Percentiles rank a stretch among this genome's conserved stretches.
phyloP scores from a whole-genome alignment of 1,140 invertebrate species.

The Galleria mellonella region DNA sequence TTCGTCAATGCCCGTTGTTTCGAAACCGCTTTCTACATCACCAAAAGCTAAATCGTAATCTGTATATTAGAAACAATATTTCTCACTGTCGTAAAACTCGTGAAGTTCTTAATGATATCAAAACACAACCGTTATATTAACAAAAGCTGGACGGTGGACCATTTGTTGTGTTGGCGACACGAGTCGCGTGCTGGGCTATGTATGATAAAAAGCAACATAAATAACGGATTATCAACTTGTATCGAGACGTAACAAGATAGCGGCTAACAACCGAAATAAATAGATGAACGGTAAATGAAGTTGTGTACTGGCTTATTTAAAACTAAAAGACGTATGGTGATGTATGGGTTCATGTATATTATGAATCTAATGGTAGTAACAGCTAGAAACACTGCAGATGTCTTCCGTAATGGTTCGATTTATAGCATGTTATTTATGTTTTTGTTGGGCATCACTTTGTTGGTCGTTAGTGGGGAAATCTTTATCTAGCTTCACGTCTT shows the following conservation, averaged over 20 bases:
- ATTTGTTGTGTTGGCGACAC: slow-evolving; percentile 45
- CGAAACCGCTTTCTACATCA: slow-evolving; percentile 46
- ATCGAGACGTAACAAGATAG: slow-evolving; percentile 58
- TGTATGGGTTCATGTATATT: slow-evolving; percentile 6
- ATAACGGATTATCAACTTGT: slow-evolving; percentile 65
- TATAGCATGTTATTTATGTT: slow-evolving; percentile 31
- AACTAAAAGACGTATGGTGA: slow-evolving; percentile 14
- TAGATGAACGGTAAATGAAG: slow-evolving; percentile 55
- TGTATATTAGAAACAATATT: slow-evolving; percentile 53
- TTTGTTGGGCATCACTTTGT: slow-evolving; percentile 17
- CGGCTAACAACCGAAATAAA: slow-evolving; percentile 51
- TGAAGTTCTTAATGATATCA: slow-evolving; percentile 62
- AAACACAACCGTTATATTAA: slow-evolving; percentile 56
- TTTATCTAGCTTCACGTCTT: slow-evolving; percentile 8
- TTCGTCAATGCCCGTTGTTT: slow-evolving; percentile 41
- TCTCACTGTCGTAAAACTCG: slow-evolving; percentile 47
- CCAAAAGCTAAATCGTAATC: slow-evolving; percentile 44
- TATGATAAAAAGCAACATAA: slow-evolving; percentile 62
- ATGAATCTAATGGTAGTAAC: slow-evolving; percentile 2
- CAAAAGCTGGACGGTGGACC: slow-evolving; percentile 42
- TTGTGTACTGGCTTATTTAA: slow-evolving; percentile 32
- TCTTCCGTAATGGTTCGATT: slow-evolving; percentile 38
- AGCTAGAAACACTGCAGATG: slow-evolving; percentile 6
- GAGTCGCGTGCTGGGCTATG: slow-evolving; percentile 42
- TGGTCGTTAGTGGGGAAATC: slow-evolving; percentile 25